Conservation (phyloP, 2,888 invertebrate genomes). For the Physocephala rufipes region DNA sequence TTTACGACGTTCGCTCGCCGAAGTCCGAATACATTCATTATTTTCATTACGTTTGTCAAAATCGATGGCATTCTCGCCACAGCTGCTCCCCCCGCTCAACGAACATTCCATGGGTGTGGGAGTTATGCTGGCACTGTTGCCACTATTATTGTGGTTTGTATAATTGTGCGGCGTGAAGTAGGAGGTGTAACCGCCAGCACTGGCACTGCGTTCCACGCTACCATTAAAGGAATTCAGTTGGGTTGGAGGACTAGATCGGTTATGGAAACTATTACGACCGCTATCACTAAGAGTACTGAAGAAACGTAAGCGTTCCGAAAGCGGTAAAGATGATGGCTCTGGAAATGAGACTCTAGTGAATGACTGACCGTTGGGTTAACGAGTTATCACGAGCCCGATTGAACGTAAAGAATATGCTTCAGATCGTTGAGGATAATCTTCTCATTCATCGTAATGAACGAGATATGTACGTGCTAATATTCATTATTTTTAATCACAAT, state of each 20-base stretch:
- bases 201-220: constrained; percentile 51
- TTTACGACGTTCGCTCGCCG: constrained; percentile 4
- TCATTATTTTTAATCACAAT: constrained; percentile 23
- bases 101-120: constrained; percentile 54
- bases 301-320: constrained; percentile 62
- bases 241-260: constrained; percentile 47
- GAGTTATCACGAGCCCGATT: background rate
- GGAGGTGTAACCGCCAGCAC: constrained; percentile 39
- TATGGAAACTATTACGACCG: constrained; percentile 45
- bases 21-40: background rate
- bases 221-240: constrained; percentile 29
- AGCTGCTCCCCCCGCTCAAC: constrained; percentile 18
- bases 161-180: constrained; percentile 49
- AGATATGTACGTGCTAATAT: constrained; percentile 32
- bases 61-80: background rate
- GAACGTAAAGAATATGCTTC: background rate
- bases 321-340: constrained; percentile 64
- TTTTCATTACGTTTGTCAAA: background rate
- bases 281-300: constrained; percentile 59
- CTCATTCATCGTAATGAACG: too few relatives aligned
- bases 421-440: background rate
- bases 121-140: constrained; percentile 54
- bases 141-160: constrained; percentile 47
- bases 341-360: constrained; percentile 29
- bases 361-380: background rate